Conservation (phyloP, 2,888 invertebrate genomes). For the Diloba caeruleocephala region DNA sequence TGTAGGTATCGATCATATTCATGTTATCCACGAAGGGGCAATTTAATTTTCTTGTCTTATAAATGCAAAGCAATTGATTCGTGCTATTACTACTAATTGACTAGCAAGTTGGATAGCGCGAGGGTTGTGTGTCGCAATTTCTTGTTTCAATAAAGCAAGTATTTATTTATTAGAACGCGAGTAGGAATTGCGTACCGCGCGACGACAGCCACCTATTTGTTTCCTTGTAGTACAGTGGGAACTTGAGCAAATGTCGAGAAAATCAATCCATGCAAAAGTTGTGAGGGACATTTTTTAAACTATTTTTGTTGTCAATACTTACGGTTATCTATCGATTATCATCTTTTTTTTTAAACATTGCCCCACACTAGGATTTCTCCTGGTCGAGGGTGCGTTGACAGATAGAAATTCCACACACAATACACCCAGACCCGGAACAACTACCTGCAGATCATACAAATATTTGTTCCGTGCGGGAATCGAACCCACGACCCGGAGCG, state of each 20-base stretch:
- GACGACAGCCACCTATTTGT: conserved; percentile 64
- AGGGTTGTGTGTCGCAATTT: conserved; percentile 77
- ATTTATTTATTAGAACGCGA: conserved; percentile 68
- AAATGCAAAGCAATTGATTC: conserved; percentile 72
- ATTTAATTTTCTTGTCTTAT: conserved; percentile 62
- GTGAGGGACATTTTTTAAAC: conserved; percentile 8
- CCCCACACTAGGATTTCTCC: too few species aligned
- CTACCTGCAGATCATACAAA: too few species aligned
- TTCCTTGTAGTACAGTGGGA: conserved; percentile 69
- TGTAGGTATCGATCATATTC: conserved; percentile 62
- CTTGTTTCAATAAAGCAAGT: conserved; percentile 82
- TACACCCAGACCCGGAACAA: too few species aligned
- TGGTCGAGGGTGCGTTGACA: too few species aligned
- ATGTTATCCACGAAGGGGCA: conserved; percentile 41
- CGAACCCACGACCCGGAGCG: too few species aligned
- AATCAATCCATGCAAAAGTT: conserved; percentile 74
- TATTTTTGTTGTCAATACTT: too few species aligned
- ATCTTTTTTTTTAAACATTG: too few species aligned
- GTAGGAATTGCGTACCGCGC: conserved; percentile 68
- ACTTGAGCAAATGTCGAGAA: conserved; percentile 77
- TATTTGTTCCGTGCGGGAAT: too few species aligned
- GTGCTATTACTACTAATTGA: conserved; percentile 74
- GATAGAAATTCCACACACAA: too few species aligned
- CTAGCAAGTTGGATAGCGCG: conserved; percentile 63
- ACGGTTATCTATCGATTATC: too few species aligned